Evolutionary conservation across 2,888 invertebrate species (phyloP).

Genomic region (Melipona bicolor): DNA sequence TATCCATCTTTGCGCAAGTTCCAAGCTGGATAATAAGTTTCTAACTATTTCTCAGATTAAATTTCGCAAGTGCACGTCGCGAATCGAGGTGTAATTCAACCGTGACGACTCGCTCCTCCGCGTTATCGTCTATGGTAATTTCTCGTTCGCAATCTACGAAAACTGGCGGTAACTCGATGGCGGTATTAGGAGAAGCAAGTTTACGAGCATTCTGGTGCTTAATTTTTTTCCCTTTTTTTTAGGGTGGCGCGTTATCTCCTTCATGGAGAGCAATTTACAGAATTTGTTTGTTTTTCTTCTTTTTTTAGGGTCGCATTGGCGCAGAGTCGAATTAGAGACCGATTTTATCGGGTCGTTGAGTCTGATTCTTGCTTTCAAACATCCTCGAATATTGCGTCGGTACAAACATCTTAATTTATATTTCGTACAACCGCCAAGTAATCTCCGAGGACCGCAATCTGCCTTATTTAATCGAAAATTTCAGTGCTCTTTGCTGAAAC

Average conservation of each 20-base stretch:
- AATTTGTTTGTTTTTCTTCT: neutral
- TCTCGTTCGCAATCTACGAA: neutral
- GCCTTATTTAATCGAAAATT: neutral
- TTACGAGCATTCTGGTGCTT: neutral
- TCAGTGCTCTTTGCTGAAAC: neutral
- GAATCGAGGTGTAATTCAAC: neutral
- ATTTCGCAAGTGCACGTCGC: neutral
- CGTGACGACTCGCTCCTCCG: neutral
- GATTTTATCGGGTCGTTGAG: neutral
- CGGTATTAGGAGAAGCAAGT: neutral
- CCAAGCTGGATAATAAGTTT: neutral
- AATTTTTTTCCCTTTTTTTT: neutral
- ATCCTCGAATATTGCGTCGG: too few species aligned
- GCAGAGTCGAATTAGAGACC: neutral
- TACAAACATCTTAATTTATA: neutral
- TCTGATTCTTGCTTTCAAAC: neutral
- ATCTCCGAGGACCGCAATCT: too few species aligned
- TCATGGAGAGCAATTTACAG: neutral
- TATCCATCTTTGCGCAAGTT: neutral
- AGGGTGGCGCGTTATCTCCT: too few species aligned
- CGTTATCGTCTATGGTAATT: neutral
- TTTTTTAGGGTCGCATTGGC: neutral
- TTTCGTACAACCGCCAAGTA: neutral
- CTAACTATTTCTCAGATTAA: neutral
- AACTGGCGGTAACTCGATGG: neutral